Conservation (phyloP, 2,888 invertebrate species). For the Trichopria drosophilae region DNA sequence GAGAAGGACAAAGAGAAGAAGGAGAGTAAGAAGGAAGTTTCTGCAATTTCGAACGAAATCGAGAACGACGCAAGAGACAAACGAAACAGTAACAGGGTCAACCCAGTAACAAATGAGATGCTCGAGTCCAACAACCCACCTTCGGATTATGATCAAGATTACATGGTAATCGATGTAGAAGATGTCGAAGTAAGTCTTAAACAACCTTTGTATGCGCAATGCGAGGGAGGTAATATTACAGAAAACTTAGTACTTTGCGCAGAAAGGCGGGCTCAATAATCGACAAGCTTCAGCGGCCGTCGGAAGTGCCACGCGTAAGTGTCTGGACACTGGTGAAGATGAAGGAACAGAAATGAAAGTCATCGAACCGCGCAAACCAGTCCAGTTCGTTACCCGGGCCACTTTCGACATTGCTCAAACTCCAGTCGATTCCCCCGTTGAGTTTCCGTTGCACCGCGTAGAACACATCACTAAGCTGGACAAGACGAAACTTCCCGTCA, state of each 20-base stretch:
- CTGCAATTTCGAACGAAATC: constrained; percentile 31
- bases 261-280: constrained; percentile 48
- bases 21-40: constrained; percentile 43
- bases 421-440: constrained; percentile 52
- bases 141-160: constrained; percentile 54
- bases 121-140: constrained; percentile 54
- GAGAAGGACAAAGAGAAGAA: constrained; percentile 53
- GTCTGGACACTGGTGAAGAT: constrained; percentile 51
- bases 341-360: constrained; percentile 58
- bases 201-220: constrained; percentile 19
- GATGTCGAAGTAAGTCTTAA: constrained; percentile 52
- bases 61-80: constrained; percentile 44
- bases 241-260: no score
- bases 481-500: constrained; percentile 49
- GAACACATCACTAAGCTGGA: constrained; percentile 51
- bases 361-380: constrained; percentile 52
- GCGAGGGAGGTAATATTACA: constrained; percentile 1
- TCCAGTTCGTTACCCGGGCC: constrained; percentile 51
- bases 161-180: constrained; percentile 60
- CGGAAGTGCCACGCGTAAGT: constrained; percentile 47
- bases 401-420: constrained; percentile 52
- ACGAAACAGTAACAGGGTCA: constrained; percentile 44
- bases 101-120: constrained; percentile 56
- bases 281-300: constrained; percentile 47
- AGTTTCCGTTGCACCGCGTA: constrained; percentile 47